Evolutionary conservation across 2,113 vertebrate genomes (phyloP).

Genomic region (Lycaon pictus): DNA sequence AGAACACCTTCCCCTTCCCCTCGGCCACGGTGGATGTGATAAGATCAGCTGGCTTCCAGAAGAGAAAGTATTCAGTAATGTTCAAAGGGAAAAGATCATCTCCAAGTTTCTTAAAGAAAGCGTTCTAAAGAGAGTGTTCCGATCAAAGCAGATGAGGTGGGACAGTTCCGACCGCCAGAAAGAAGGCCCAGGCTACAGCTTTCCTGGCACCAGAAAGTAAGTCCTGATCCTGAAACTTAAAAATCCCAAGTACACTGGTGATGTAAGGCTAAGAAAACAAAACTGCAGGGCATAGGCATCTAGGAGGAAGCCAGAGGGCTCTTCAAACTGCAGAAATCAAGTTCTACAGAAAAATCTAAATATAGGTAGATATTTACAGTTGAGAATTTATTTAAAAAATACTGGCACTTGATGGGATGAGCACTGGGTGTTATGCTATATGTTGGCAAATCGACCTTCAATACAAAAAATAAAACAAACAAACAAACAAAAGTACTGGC

Average conservation of each 20-base stretch:
- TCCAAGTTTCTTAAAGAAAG: conserved; percentile 59
- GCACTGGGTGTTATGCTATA: too few species aligned
- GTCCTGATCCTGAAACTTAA: not conserved
- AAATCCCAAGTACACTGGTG: not conserved
- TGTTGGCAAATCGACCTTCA: too few species aligned
- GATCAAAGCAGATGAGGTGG: conserved; percentile 49
- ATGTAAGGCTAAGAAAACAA: not conserved
- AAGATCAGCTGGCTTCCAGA: conserved; percentile 53
- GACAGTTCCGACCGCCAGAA: not conserved
- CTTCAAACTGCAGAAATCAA: not conserved
- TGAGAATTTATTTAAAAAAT: not conserved
- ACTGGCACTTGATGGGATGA: not conserved
- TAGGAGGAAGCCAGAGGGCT: not conserved
- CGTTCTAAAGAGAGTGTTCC: conserved; percentile 47
- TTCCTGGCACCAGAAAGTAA: conserved; percentile 66
- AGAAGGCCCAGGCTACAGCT: not conserved
- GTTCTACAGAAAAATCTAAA: not conserved
- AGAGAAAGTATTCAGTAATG: conserved; percentile 60
- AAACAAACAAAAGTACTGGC: not conserved
- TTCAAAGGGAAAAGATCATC: conserved; percentile 61
- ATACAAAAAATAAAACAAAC: too few species aligned
- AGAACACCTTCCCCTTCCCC: not conserved
- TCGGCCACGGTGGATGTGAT: not conserved
- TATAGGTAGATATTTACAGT: not conserved
- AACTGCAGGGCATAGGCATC: not conserved